Conservation (phyloP, 2,888 invertebrate genomes). For the Scelioninae gen. 1 region DNA sequence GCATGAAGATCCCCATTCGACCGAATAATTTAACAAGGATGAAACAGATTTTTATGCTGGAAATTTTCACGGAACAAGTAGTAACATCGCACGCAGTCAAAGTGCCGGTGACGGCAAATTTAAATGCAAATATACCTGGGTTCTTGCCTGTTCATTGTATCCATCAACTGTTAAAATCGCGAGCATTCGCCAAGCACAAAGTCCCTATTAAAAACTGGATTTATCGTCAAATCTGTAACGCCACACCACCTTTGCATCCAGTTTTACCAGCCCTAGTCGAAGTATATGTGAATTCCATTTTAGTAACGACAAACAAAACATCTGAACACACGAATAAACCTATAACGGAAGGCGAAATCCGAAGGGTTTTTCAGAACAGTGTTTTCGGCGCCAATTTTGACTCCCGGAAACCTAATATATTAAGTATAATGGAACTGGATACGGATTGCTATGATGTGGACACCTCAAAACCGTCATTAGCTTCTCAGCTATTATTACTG, state of each 20-base stretch:
- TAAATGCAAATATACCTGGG: conserved; percentile 95
- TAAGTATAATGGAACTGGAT: conserved; percentile 86
- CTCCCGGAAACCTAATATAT: conserved; percentile 85
- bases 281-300: conserved; percentile 96
- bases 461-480: conserved; percentile 88
- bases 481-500: conserved; percentile 94
- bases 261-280: conserved; percentile 96
- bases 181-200: conserved; percentile 97
- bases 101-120: conserved; percentile 95
- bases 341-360: conserved; percentile 94
- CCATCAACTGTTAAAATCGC: conserved; percentile 95
- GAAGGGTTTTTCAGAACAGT: conserved; percentile 92
- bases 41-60: conserved; percentile 97
- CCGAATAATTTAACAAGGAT: conserved; percentile 94
- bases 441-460: conserved; percentile 85
- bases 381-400: conserved; percentile 91
- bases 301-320: conserved; percentile 88
- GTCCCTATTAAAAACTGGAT: conserved; percentile 99
- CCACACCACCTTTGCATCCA: conserved; percentile 95
- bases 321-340: conserved; percentile 95
- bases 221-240: conserved; percentile 95
- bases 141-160: conserved; percentile 98
- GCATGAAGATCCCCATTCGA: conserved; percentile 96
- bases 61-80: conserved; percentile 98
- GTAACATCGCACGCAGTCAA: conserved; percentile 98